Evolutionary conservation across 2,888 invertebrate genomes (phyloP).

Genomic region (Stenodera caucasica): DNA sequence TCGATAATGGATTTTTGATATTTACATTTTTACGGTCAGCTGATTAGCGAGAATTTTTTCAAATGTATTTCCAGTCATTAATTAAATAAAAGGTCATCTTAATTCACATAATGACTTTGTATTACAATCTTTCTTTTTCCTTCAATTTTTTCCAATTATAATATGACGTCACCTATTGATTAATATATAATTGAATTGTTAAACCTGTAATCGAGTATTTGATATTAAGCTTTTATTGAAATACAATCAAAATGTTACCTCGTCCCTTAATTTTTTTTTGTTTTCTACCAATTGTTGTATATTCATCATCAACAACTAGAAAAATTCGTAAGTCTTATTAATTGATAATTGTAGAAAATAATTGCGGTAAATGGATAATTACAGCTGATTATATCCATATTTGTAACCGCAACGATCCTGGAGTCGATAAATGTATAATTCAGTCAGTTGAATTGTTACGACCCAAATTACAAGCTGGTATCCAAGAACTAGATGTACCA

Average conservation of each 20-base stretch:
- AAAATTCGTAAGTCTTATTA: constrained; percentile 17
- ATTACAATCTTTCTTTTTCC: background rate
- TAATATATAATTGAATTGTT: background rate
- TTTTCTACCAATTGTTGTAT: background rate
- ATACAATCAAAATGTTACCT: too few relatives aligned
- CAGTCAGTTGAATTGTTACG: constrained; percentile 64
- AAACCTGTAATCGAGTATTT: too few relatives aligned
- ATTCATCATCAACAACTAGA: background rate
- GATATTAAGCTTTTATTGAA: too few relatives aligned
- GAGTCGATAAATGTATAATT: constrained; percentile 65
- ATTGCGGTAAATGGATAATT: too few relatives aligned
- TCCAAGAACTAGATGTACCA: constrained; percentile 70
- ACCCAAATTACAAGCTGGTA: constrained; percentile 63
- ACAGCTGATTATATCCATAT: constrained; percentile 68
- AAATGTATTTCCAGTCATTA: background rate
- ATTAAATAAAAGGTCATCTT: background rate
- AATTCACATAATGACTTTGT: background rate
- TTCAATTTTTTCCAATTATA: background rate
- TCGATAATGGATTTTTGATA: too few relatives aligned
- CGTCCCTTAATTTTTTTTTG: background rate
- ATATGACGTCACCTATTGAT: background rate
- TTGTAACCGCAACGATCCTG: constrained; percentile 65
- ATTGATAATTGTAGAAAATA: background rate
- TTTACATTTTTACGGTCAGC: too few relatives aligned
- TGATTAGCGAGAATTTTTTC: too few relatives aligned